A percentile compares a stretch with the other conserved stretches of the same genome.
Evolutionary conservation across 2,888 invertebrate genomes (phyloP).

Genomic region (Metalampra italica): DNA sequence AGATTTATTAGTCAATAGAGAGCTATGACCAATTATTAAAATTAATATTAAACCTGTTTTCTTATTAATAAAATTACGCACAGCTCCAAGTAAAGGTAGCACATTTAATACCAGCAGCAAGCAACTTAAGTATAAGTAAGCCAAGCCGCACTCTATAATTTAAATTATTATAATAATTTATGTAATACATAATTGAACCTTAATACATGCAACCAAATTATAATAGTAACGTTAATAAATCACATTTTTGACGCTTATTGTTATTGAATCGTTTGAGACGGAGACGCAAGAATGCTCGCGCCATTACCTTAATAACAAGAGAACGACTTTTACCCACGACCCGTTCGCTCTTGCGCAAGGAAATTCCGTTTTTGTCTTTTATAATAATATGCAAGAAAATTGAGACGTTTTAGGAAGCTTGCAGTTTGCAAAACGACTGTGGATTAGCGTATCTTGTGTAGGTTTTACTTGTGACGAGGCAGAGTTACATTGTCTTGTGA

Average conservation of each 20-base stretch:
- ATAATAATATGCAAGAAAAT: constrained; percentile 6
- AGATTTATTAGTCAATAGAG: too few relatives aligned
- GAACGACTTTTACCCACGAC: constrained; percentile 3
- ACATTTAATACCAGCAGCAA: too few relatives aligned
- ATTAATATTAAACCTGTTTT: too few relatives aligned
- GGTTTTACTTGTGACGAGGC: neutral
- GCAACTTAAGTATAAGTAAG: too few relatives aligned
- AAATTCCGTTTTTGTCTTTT: constrained; percentile 6
- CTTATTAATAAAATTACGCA: too few relatives aligned
- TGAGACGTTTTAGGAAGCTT: constrained; percentile 6
- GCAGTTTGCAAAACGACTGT: constrained; percentile 5
- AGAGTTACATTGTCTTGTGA: too few relatives aligned
- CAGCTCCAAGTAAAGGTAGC: too few relatives aligned
- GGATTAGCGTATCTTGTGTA: neutral
- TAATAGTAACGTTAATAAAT: neutral
- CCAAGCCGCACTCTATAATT: too few relatives aligned
- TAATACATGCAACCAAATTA: neutral
- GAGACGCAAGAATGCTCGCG: constrained; percentile 2
- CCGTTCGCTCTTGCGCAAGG: constrained; percentile 1
- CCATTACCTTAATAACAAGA: constrained; percentile 7
- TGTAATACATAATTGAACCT: too few relatives aligned
- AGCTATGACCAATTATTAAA: neutral
- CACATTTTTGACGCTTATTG: constrained; percentile 4
- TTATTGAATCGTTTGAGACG: constrained; percentile 3
- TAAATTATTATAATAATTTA: too few relatives aligned